phyloP scores from a whole-genome alignment of 2,113 vertebrate species.

The Eulemur macaco region DNA sequence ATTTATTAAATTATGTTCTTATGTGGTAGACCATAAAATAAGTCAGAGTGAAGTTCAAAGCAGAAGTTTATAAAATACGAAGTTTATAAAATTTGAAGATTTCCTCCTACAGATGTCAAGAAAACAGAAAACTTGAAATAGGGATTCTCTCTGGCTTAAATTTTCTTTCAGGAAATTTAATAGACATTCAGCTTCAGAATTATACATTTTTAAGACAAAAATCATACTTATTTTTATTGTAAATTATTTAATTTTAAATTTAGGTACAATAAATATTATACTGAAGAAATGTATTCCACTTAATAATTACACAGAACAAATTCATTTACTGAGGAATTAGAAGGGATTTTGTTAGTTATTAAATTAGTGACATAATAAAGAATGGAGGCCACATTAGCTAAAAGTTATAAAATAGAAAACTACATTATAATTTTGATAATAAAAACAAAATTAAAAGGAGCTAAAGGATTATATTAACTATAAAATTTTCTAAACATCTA shows the following conservation, averaged over 20 bases:
- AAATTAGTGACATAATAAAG: constrained; percentile 62
- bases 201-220: not conserved
- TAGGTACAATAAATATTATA: constrained; percentile 66
- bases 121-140: constrained; percentile 40
- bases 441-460: constrained; percentile 71
- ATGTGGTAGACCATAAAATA: constrained; percentile 56
- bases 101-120: constrained; percentile 45
- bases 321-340: constrained; percentile 67
- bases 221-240: not conserved
- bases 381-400: constrained; percentile 50
- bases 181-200: constrained; percentile 27
- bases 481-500: constrained; percentile 38
- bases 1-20: constrained; percentile 57
- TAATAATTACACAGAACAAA: constrained; percentile 68
- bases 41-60: constrained; percentile 45
- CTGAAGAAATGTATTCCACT: constrained; percentile 55
- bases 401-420: constrained; percentile 70
- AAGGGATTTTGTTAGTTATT: constrained; percentile 68
- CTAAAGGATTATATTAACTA: constrained; percentile 51
- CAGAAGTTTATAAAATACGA: constrained; percentile 46
- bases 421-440: constrained; percentile 65
- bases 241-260: constrained; percentile 53
- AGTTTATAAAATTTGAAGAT: constrained; percentile 53
- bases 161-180: constrained; percentile 51
- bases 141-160: constrained; percentile 3